A percentile compares a stretch with the other conserved stretches of the same genome.
Evolutionary conservation across 2,888 invertebrate species (phyloP).

Genomic region (Andrena marginata): DNA sequence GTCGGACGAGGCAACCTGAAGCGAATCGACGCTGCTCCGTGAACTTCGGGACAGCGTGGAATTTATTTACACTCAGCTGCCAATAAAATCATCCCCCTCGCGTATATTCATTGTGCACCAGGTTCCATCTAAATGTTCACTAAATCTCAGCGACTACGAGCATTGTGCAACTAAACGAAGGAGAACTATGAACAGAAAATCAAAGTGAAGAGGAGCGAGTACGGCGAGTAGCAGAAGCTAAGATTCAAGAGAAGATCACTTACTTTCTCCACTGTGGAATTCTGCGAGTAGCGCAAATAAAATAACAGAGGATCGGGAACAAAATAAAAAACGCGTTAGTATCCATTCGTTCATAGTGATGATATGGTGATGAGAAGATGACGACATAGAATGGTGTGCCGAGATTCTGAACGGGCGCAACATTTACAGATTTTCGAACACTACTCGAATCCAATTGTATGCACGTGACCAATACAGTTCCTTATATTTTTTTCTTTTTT

Average conservation of each 20-base stretch:
- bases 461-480: conserved; percentile 16
- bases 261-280: conserved; percentile 99
- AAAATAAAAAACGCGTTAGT: conserved; percentile 85
- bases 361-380: conserved; percentile 74
- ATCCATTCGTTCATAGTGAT: conserved; percentile 75
- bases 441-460: conserved; percentile 21
- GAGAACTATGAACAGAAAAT: conserved; percentile 63
- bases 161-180: conserved; percentile 69
- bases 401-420: conserved; percentile 69
- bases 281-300: conserved; percentile 88
- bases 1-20: not conserved
- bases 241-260: conserved; percentile 86
- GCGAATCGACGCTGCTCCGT: not conserved
- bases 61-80: not conserved
- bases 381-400: conserved; percentile 70
- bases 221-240: conserved; percentile 78
- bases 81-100: not conserved
- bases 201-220: conserved; percentile 64
- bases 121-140: conserved; percentile 11
- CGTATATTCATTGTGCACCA: conserved; percentile 65
- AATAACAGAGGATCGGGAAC: conserved; percentile 85
- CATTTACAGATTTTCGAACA: conserved; percentile 75
- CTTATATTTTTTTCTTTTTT: conserved; percentile 6
- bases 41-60: not conserved
- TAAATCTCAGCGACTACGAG: conserved; percentile 68